Evolutionary conservation across 2,888 invertebrate genomes (phyloP).

Genomic region (Acronicta alni): DNA sequence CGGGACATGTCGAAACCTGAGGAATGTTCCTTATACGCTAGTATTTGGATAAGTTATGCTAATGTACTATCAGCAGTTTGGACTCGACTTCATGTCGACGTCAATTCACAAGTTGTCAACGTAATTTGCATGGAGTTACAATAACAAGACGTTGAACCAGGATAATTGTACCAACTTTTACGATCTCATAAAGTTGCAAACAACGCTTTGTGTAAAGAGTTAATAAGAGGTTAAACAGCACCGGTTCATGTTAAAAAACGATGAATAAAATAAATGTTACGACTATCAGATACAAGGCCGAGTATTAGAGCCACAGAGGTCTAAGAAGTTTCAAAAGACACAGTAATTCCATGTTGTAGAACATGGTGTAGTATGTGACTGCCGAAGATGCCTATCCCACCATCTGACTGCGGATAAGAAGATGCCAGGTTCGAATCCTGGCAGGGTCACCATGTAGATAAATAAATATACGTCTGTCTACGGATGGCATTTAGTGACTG

Average conservation of each 20-base stretch:
- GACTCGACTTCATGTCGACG: slow-evolving; percentile 27
- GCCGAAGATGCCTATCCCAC: too few species aligned
- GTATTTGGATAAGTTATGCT: slow-evolving; percentile 29
- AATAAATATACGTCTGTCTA: too few species aligned
- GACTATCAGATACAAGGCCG: background rate
- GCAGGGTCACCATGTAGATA: too few species aligned
- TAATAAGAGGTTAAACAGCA: slow-evolving; percentile 11
- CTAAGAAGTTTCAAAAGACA: too few species aligned
- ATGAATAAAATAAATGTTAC: background rate
- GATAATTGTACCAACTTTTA: slow-evolving; percentile 36
- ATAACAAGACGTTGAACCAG: slow-evolving; percentile 34
- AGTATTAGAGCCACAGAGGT: background rate
- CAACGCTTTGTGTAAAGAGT: slow-evolving; percentile 21
- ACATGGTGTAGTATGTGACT: too few species aligned
- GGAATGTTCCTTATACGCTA: slow-evolving; percentile 42
- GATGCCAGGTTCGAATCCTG: too few species aligned
- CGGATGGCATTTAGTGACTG: too few species aligned
- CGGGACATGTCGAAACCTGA: slow-evolving; percentile 53
- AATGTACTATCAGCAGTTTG: slow-evolving; percentile 29
- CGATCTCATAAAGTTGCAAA: slow-evolving; percentile 26
- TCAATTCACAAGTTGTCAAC: slow-evolving; percentile 29
- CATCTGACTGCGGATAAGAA: too few species aligned
- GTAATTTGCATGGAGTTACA: slow-evolving; percentile 45
- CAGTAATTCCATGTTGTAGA: too few species aligned
- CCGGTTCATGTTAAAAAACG: slow-evolving; percentile 11